Base-by-base conservation (phyloP, 2,888 invertebrate genomes). In the Cheilosia pagana region DNA sequence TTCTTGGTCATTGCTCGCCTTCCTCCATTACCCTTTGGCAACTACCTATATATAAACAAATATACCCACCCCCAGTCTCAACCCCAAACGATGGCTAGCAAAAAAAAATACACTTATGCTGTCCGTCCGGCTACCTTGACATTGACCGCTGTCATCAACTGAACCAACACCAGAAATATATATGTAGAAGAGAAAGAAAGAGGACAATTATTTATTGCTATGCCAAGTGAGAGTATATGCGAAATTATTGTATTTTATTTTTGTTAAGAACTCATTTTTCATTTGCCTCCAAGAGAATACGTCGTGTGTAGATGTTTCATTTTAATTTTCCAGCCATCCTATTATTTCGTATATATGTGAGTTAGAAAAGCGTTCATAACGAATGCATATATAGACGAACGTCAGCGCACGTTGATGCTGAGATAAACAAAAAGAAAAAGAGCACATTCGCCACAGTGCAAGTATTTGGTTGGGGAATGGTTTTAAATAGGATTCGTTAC, bases 51-150 rank as follows among this genome's bases (percentile, higher is more conserved):
- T 41, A 53, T 25, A 25, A 67, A 53, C 21, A 7, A 16, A 19
- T 45, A 7, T 12, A 19, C n/a, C 43, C 55, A 21, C 43, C n/a
- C 21, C 10, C 31, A 5, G 10, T 3, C n/a, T 2, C 19, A 12
- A 3, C 4, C 45, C 45, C 10, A 31, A 3, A 45, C 10, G 50
- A 6, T 10, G 7, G 8, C 8, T 41, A 23, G 1, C n/a, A 10
- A 0, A 28, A 3, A n/a, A 41, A 67, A 7, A 43, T 25, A 7
- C 5, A 41, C 8, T 19, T 8, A 8, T 8, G 14, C 45, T 25
- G 65, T 59, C 50, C 50, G 50, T 41, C 57, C 48, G 60, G 31
- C 70, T 55, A 77, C 77, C 82, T 82, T 82, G 82, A 82, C 77
- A 82, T 82, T 82, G 82, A 55, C 65, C 71, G 63, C 35, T 21